Percentiles rank a stretch among this genome's conserved stretches.
Evolutionary conservation across 2,797 vertebrate species (phyloP).

Genomic region (Mustela erminea): DNA sequence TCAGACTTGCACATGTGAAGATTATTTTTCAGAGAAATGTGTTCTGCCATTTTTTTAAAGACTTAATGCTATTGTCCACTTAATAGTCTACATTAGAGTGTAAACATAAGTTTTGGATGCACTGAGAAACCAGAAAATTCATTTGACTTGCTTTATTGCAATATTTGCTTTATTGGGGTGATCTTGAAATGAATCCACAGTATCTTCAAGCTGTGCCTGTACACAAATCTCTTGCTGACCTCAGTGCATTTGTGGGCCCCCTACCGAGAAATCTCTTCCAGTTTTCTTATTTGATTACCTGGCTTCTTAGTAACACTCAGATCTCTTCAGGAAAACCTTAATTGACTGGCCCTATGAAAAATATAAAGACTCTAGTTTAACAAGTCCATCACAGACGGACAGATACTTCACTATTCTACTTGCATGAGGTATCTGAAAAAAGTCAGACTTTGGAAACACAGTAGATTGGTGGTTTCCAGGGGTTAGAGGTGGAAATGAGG

Average conservation of each 20-base stretch:
- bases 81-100: neutral
- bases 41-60: neutral
- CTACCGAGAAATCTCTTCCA: neutral
- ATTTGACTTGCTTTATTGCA: neutral
- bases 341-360: neutral
- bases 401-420: neutral
- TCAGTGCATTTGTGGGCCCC: neutral
- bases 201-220: neutral
- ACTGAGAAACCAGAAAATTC: neutral
- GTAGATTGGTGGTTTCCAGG: neutral
- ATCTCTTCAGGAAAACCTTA: neutral
- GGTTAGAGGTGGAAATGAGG: neutral
- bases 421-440: neutral
- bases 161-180: neutral
- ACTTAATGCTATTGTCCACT: neutral
- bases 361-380: neutral
- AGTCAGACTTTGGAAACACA: neutral
- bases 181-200: neutral
- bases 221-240: neutral
- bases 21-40: constrained; percentile 20
- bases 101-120: neutral
- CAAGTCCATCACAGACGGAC: neutral
- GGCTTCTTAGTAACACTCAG: neutral
- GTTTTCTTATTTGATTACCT: neutral
- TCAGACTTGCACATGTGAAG: neutral